Evolutionary conservation across 35 echinoderm and acorn worm genomes (phyloP).

Genomic region (Ptychodera flava): DNA sequence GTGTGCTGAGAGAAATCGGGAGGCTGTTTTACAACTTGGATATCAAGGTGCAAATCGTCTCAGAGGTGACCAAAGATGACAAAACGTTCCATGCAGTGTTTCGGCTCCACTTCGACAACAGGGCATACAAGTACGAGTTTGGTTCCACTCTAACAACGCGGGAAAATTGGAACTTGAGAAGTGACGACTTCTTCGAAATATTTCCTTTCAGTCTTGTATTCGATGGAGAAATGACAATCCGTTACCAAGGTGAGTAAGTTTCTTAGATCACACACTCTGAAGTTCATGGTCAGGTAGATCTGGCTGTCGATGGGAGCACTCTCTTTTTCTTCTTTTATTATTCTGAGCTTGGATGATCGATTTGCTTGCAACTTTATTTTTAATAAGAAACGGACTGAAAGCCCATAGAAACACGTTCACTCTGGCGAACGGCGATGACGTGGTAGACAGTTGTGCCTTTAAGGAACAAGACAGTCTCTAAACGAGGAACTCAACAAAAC

Average conservation of each 20-base stretch:
- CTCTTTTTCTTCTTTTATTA: background rate
- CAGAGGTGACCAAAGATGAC: conserved; percentile 35
- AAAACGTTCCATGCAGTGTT: conserved; percentile 47
- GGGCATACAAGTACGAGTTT: background rate
- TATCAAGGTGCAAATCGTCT: conserved; percentile 48
- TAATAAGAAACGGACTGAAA: background rate
- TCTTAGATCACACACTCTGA: background rate
- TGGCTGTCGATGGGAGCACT: background rate
- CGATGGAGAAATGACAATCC: conserved; percentile 63
- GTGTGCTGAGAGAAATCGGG: conserved; percentile 63
- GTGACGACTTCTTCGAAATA: conserved; percentile 51
- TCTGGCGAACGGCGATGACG: background rate
- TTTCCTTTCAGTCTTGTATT: conserved; percentile 91
- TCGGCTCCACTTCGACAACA: conserved; percentile 71
- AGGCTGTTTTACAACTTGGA: conserved; percentile 69
- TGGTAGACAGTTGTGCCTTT: no score
- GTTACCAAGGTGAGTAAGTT: conserved; percentile 60
- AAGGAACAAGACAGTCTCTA: no score
- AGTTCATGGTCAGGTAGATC: background rate
- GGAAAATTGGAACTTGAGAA: conserved; percentile 26
- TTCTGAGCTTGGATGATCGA: background rate
- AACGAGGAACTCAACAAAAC: no score
- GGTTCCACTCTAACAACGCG: conserved; percentile 2
- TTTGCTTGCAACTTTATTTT: background rate
- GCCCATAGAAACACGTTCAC: background rate